Conservation (phyloP, 2,113 vertebrate species). For the Vulpes vulpes region DNA sequence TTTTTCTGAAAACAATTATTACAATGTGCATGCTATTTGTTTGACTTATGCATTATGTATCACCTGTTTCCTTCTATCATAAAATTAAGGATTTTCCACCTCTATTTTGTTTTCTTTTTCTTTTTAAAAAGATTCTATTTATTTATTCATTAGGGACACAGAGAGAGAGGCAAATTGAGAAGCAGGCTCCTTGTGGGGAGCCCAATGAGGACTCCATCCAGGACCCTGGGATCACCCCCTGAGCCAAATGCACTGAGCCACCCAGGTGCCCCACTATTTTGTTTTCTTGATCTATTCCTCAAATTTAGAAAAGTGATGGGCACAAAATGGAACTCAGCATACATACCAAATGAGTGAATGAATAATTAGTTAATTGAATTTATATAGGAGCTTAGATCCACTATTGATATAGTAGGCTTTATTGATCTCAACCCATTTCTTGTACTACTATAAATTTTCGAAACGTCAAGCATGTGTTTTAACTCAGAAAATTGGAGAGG, state of each 20-base stretch:
- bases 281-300: background rate
- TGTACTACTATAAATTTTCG: background rate
- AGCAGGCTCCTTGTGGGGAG: too few relatives aligned
- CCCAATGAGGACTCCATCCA: too few relatives aligned
- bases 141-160: too few relatives aligned
- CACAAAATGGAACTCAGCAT: background rate
- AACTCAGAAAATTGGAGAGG: background rate
- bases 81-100: background rate
- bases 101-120: background rate
- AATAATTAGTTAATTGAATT: slow-evolving; percentile 1
- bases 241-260: too few relatives aligned
- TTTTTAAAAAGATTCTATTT: too few relatives aligned
- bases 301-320: background rate
- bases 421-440: background rate
- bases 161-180: too few relatives aligned
- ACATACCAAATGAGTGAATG: background rate
- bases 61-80: background rate
- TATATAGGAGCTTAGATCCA: background rate
- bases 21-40: background rate
- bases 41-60: background rate
- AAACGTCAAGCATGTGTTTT: background rate
- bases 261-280: background rate
- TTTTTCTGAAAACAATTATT: background rate
- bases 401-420: background rate
- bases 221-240: too few relatives aligned